phyloP scores from a whole-genome alignment of 1,140 invertebrate genomes.

The Eriocheir sinensis region DNA sequence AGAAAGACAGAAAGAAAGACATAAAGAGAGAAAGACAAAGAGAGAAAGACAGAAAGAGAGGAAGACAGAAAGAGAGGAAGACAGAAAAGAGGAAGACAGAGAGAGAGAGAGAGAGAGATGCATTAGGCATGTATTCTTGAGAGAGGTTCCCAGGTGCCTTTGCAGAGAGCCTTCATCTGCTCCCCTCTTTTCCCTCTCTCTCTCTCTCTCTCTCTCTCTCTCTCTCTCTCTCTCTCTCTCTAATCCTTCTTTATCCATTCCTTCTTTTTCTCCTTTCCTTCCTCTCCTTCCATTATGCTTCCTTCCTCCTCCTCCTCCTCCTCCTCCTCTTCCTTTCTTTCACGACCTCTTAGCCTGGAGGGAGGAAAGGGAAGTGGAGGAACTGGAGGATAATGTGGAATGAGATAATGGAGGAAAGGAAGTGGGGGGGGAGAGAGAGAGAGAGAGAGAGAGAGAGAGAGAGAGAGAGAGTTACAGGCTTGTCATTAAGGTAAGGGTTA shows the following conservation, averaged over 20 bases:
- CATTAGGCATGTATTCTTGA: not conserved
- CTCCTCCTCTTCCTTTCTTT: not conserved
- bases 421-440: not conserved
- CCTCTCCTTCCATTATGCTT: not conserved
- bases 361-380: not conserved
- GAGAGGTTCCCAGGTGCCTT: not conserved
- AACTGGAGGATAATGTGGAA: not conserved
- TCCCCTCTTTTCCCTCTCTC: not conserved
- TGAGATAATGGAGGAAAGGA: not conserved
- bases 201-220: conserved; percentile 10
- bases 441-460: conserved; percentile 17
- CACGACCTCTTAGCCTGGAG: not conserved
- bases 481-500: no score
- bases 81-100: not conserved
- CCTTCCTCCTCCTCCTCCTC: not conserved
- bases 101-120: conserved; percentile 13
- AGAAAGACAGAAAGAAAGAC: no score
- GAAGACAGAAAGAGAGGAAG: not conserved
- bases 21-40: no score
- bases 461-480: conserved; percentile 20
- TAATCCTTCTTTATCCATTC: not conserved
- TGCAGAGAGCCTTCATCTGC: not conserved
- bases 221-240: conserved; percentile 37
- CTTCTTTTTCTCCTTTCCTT: not conserved
- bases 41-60: not conserved